Percentiles rank a stretch among this genome's conserved stretches.
Conservation (phyloP, 1,140 invertebrate genomes). For the Zophobas atratus region DNA sequence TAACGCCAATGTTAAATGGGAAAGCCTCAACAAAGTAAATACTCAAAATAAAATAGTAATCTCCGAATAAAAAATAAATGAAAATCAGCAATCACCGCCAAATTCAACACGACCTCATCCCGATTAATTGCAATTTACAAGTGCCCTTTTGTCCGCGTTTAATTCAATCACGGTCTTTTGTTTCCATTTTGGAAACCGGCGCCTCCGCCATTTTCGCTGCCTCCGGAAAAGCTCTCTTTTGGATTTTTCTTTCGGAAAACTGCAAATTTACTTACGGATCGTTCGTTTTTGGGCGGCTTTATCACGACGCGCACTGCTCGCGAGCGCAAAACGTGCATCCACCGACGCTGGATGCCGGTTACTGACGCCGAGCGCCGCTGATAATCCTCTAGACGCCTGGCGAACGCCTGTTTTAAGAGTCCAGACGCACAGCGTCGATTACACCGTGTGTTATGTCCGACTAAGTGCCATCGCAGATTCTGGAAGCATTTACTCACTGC, state of each 20-base stretch:
- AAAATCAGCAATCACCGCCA: too few relatives aligned
- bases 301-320: slow-evolving; percentile 26
- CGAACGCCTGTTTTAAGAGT: slow-evolving; percentile 34
- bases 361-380: slow-evolving; percentile 46
- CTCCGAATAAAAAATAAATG: too few relatives aligned
- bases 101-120: background rate
- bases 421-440: slow-evolving; percentile 42
- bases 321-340: slow-evolving; percentile 25
- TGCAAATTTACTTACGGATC: slow-evolving; percentile 20
- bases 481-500: slow-evolving; percentile 17
- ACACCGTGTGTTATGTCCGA: slow-evolving; percentile 32
- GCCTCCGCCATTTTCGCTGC: slow-evolving; percentile 12
- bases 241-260: background rate
- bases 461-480: slow-evolving; percentile 36
- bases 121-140: background rate
- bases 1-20: too few relatives aligned
- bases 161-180: too few relatives aligned
- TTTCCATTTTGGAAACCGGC: background rate
- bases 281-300: background rate
- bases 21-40: too few relatives aligned
- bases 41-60: too few relatives aligned
- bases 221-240: background rate
- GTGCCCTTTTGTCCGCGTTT: too few relatives aligned
- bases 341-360: slow-evolving; percentile 30
- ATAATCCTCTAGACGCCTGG: slow-evolving; percentile 48